These are phyloP conservation scores for Calypte anna DNA, from an alignment of 2,113 vertebrate species.

Conservation along the genomic window DNA sequence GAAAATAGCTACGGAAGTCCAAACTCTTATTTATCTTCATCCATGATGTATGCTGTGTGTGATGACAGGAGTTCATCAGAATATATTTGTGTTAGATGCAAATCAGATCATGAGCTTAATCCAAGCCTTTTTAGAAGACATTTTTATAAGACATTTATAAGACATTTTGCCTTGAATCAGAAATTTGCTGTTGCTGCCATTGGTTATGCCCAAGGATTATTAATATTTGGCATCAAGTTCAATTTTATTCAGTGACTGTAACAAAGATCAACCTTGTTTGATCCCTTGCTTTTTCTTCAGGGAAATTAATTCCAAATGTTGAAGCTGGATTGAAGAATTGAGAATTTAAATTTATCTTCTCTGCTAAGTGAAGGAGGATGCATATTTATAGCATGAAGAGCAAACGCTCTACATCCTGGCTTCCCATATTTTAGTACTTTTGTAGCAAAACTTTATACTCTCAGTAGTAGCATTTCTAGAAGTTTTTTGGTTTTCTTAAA, in stretches of 20 bases:
- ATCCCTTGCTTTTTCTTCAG: conserved; percentile 36
- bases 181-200: conserved; percentile 21
- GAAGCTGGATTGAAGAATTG: conserved; percentile 31
- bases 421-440: not conserved
- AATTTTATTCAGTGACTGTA: conserved; percentile 47
- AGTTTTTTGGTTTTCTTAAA: not conserved
- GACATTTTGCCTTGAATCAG: not conserved
- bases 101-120: conserved; percentile 11
- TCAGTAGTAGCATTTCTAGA: not conserved
- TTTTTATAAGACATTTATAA: not conserved
- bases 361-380: not conserved
- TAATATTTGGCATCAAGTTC: conserved; percentile 52
- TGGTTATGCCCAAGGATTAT: conserved; percentile 32
- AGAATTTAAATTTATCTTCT: conserved; percentile 48
- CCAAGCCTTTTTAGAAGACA: not conserved
- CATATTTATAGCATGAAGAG: conserved; percentile 34
- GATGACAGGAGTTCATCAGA: not conserved
- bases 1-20: not conserved
- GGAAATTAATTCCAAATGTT: conserved; percentile 63
- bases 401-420: not conserved
- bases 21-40: not conserved
- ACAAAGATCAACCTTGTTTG: conserved; percentile 37
- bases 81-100: not conserved
- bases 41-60: not conserved
- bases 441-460: not conserved